phyloP scores from a whole-genome alignment of 1,140 invertebrate species.

The Lasioglossum baleicum region DNA sequence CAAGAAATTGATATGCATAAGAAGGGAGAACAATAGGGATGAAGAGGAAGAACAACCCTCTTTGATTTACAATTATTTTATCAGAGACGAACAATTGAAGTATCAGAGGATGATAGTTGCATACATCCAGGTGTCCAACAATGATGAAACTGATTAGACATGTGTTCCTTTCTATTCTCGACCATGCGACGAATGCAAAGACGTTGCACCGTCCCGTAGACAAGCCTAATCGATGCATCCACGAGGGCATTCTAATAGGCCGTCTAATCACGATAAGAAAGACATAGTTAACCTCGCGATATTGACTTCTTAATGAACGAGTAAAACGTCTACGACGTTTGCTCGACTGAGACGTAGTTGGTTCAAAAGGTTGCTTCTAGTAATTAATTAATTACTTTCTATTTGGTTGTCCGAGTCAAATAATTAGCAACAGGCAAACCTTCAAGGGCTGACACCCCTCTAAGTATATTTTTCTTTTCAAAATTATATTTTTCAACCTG shows the following conservation, averaged over 20 bases:
- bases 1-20: no score
- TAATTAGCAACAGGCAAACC: background rate
- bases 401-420: background rate
- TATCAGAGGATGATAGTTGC: no score
- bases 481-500: no score
- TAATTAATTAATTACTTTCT: slow-evolving; percentile 76
- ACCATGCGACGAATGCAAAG: background rate
- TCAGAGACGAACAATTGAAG: no score
- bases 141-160: no score
- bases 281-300: slow-evolving; percentile 73
- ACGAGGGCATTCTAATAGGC: slow-evolving; percentile 42
- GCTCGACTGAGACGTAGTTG: slow-evolving; percentile 66
- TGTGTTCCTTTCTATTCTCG: no score
- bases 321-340: slow-evolving; percentile 64
- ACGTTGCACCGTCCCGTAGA: background rate
- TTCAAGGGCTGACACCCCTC: no score
- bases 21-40: no score
- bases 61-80: no score
- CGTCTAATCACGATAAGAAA: slow-evolving; percentile 63
- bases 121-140: no score
- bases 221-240: slow-evolving; percentile 14
- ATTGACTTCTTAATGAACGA: slow-evolving; percentile 75
- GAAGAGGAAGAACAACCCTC: no score
- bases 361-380: slow-evolving; percentile 53
- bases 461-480: no score